phyloP scores from a whole-genome alignment of 2,888 invertebrate species.

The Noctuana brunneofusca region DNA sequence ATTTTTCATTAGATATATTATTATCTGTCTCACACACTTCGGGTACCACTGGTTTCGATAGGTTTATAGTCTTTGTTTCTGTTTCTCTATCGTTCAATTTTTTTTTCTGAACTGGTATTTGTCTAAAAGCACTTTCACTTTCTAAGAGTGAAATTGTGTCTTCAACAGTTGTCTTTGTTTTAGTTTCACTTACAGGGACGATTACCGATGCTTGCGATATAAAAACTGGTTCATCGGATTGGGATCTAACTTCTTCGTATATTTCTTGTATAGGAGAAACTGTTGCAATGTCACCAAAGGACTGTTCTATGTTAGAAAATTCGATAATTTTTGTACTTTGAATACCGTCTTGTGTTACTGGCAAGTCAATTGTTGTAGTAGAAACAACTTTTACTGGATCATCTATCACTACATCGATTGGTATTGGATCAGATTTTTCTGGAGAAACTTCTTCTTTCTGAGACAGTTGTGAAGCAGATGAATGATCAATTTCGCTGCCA shows the following conservation, averaged over 20 bases:
- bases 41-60: not conserved
- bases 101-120: not conserved
- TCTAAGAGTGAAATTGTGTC: constrained; percentile 1
- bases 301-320: not conserved
- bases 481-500: constrained; percentile 52
- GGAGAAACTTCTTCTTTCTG: constrained; percentile 2
- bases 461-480: constrained; percentile 39
- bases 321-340: not conserved
- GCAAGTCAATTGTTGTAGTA: not conserved
- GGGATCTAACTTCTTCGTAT: not conserved
- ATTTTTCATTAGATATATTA: not conserved
- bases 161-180: not conserved
- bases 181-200: constrained; percentile 7
- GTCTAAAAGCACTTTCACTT: not conserved
- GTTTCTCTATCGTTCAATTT: not conserved
- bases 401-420: not conserved
- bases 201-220: not conserved
- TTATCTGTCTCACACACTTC: not conserved
- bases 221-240: not conserved
- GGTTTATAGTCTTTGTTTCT: too few species aligned
- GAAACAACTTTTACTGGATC: not conserved
- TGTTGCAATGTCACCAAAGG: not conserved
- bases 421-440: not conserved
- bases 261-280: constrained; percentile 3
- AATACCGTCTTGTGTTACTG: not conserved